Evolutionary conservation across 2,888 invertebrate species (phyloP).

Genomic region (Pilophorus perplexus): DNA sequence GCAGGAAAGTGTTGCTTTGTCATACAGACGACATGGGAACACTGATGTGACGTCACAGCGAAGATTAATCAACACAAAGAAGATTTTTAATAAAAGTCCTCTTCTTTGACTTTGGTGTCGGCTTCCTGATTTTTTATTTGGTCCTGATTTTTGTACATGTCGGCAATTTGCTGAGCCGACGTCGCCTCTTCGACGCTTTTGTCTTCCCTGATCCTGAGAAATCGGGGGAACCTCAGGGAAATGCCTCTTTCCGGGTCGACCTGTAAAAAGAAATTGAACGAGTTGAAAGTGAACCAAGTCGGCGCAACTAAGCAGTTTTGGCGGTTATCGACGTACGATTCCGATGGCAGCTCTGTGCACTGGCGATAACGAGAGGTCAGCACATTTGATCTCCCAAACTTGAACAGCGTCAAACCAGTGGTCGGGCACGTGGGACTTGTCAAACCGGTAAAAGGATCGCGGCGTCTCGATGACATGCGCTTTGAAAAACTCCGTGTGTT

Average conservation of each 20-base stretch:
- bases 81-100: conserved; percentile 63
- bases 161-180: conserved; percentile 76
- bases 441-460: conserved; percentile 78
- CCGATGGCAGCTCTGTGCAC: conserved; percentile 85
- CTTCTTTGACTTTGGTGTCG: conserved; percentile 54
- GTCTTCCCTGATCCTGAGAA: conserved; percentile 85
- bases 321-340: too few relatives aligned
- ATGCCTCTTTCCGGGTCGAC: conserved; percentile 88
- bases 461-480: conserved; percentile 70
- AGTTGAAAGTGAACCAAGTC: too few relatives aligned
- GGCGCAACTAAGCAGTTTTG: too few relatives aligned
- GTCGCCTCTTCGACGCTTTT: conserved; percentile 93
- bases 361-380: conserved; percentile 95
- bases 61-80: too few relatives aligned
- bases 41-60: too few relatives aligned
- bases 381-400: conserved; percentile 97
- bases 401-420: conserved; percentile 83
- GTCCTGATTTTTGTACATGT: conserved; percentile 89
- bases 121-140: conserved; percentile 72
- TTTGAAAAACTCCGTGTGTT: conserved; percentile 73
- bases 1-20: too few relatives aligned
- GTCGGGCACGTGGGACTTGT: conserved; percentile 72
- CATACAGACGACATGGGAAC: too few relatives aligned
- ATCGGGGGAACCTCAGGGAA: conserved; percentile 92
- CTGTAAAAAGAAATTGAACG: conserved; percentile 52